A percentile compares a stretch with the other conserved stretches of the same genome.
Conservation (phyloP, 2,888 invertebrate genomes). For the Atherix ibis region DNA sequence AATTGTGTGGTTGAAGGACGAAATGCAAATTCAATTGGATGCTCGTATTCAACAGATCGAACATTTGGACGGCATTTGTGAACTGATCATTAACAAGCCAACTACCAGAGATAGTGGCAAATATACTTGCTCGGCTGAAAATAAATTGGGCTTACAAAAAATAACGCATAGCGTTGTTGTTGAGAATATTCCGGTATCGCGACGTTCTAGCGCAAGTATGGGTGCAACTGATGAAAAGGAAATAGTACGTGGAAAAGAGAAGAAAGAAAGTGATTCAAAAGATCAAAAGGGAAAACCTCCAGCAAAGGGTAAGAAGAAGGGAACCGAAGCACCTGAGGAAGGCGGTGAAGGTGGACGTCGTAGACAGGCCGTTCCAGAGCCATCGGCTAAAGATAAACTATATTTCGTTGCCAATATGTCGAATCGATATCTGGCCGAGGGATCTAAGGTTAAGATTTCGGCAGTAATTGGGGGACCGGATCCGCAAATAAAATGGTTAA, state of each 20-base stretch:
- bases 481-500: constrained; percentile 58
- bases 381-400: constrained; percentile 33
- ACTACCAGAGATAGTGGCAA: constrained; percentile 40
- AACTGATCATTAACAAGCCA: constrained; percentile 52
- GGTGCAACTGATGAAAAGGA: constrained; percentile 9
- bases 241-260: constrained; percentile 15
- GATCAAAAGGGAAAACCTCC: constrained; percentile 14
- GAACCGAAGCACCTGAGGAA: constrained; percentile 18
- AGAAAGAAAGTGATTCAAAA: constrained; percentile 12
- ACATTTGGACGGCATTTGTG: constrained; percentile 60
- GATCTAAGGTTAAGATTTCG: constrained; percentile 60
- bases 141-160: constrained; percentile 54
- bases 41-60: constrained; percentile 49
- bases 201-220: constrained; percentile 23
- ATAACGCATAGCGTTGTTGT: constrained; percentile 49
- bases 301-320: constrained; percentile 15
- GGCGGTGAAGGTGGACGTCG: constrained; percentile 40
- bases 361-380: constrained; percentile 28
- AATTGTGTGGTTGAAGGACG: constrained; percentile 63
- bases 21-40: constrained; percentile 36
- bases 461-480: constrained; percentile 63
- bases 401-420: constrained; percentile 28
- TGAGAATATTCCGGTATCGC: constrained; percentile 24
- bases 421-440: constrained; percentile 36
- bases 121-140: constrained; percentile 45